Percentiles rank a stretch among this genome's conserved stretches.
Evolutionary conservation across 2,888 invertebrate species (phyloP).

Genomic region (Ommatoiulus sabulosus): DNA sequence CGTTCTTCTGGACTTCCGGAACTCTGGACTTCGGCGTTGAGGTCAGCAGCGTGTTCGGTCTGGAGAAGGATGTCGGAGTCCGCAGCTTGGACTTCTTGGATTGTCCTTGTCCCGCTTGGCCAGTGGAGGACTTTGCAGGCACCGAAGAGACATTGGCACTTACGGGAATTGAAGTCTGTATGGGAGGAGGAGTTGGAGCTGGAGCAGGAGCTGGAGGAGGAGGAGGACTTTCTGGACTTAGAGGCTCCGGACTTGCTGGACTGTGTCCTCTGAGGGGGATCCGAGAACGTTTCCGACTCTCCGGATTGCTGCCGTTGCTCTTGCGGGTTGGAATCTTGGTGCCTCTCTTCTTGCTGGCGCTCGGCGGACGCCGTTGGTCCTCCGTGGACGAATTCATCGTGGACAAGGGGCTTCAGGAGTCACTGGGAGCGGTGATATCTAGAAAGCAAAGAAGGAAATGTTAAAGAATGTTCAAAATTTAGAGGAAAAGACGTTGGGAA

Average conservation of each 20-base stretch:
- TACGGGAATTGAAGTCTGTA: background rate
- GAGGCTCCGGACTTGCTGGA: background rate
- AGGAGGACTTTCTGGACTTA: background rate
- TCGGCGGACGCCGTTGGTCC: background rate
- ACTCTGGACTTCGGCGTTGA: slow-evolving; percentile 15
- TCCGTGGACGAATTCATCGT: background rate
- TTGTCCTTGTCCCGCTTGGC: background rate
- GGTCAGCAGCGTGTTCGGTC: background rate
- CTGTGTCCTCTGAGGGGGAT: background rate
- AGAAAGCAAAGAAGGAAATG: background rate
- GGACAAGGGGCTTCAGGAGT: background rate
- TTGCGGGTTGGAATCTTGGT: slow-evolving; percentile 38
- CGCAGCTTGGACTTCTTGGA: slow-evolving; percentile 2
- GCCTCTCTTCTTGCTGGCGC: slow-evolving; percentile 3
- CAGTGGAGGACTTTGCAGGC: background rate
- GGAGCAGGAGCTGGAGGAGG: background rate
- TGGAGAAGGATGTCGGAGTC: background rate
- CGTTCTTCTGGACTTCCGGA: background rate
- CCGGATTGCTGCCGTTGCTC: background rate
- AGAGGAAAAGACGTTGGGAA: too few species aligned
- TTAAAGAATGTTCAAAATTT: too few species aligned
- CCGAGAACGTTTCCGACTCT: background rate
- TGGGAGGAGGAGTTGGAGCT: background rate
- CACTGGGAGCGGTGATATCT: background rate
- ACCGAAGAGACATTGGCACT: background rate